These are phyloP conservation scores for Pipistrellus nathusii DNA, from an alignment of 2,797 vertebrate genomes.

Conservation along the genomic window DNA sequence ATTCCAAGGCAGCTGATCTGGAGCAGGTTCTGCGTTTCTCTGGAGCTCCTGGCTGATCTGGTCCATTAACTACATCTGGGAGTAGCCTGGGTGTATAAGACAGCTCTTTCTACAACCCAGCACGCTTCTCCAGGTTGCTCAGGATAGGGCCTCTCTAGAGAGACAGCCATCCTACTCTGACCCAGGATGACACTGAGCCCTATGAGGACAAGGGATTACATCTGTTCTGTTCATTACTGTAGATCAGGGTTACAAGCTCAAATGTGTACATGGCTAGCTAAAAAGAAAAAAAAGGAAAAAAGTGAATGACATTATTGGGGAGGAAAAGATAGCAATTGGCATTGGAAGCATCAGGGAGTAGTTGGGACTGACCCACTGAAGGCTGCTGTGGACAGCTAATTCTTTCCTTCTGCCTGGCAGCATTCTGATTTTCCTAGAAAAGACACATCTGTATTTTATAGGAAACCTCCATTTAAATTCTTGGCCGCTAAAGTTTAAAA, in stretches of 20 bases:
- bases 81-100: not conserved
- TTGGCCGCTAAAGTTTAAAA: not conserved
- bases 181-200: not conserved
- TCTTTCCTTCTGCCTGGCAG: not conserved
- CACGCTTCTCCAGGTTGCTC: not conserved
- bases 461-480: not conserved
- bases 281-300: not conserved
- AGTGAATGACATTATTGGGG: not conserved
- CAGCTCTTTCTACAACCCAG: not conserved
- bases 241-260: not conserved
- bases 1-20: not conserved
- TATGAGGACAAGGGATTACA: not conserved
- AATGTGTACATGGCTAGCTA: not conserved
- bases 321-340: not conserved
- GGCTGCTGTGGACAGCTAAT: not conserved
- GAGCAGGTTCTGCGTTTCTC: not conserved
- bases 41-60: not conserved
- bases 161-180: not conserved
- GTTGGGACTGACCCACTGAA: not conserved
- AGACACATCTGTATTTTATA: constrained; percentile 14
- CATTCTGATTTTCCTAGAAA: constrained; percentile 36
- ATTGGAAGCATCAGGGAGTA: not conserved
- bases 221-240: not conserved
- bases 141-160: not conserved
- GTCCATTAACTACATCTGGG: not conserved